Percentiles rank a stretch among this genome's conserved stretches.
Evolutionary conservation across 2,113 vertebrate species (phyloP).

Genomic region (Nothoprocta perdicaria): DNA sequence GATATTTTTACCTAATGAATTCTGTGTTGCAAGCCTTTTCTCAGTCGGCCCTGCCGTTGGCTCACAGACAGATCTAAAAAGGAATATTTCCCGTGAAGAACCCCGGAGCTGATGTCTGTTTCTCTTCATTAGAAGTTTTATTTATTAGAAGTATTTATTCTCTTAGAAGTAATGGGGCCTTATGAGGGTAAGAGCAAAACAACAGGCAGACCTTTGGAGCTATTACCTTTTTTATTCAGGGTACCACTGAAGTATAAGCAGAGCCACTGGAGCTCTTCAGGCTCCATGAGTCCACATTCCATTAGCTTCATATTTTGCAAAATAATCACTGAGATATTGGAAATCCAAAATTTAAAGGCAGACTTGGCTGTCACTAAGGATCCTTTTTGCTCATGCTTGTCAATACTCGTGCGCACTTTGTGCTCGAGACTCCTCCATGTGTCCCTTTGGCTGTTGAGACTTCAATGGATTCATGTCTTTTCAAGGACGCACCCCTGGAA

Average conservation of each 20-base stretch:
- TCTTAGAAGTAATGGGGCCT: not conserved
- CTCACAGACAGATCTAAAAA: not conserved
- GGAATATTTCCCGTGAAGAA: not conserved
- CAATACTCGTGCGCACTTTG: no score
- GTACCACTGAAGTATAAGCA: not conserved
- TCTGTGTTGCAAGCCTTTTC: not conserved
- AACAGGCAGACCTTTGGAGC: rapidly evolving
- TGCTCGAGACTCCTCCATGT: not conserved
- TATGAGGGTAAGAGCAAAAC: not conserved
- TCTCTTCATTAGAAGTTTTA: not conserved
- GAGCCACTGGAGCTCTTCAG: not conserved
- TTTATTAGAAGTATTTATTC: not conserved
- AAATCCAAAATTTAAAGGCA: not conserved
- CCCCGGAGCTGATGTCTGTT: not conserved
- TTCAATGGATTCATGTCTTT: rapidly evolving
- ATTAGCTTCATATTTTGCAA: not conserved
- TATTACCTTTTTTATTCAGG: not conserved
- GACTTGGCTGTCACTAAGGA: not conserved
- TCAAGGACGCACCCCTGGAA: not conserved
- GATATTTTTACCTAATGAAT: not conserved
- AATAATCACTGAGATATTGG: not conserved
- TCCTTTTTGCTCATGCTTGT: not conserved
- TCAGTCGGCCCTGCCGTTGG: not conserved
- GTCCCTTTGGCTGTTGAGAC: not conserved
- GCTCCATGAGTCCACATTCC: not conserved